Base-by-base conservation (phyloP, 2,113 vertebrate species). In the Xiphorhynchus elegans region DNA sequence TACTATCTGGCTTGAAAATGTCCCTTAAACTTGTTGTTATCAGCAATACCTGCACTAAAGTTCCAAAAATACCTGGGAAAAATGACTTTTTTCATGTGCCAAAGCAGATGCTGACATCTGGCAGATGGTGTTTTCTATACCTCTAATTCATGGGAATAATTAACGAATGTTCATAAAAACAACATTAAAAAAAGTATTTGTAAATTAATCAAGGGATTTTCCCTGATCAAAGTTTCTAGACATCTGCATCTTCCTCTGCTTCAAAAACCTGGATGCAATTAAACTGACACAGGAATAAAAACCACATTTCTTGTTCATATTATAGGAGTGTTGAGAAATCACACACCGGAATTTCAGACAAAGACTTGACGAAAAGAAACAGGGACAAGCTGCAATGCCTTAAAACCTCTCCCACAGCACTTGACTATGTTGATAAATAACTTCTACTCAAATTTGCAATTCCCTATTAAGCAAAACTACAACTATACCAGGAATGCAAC, bases 181-280 rank as follows among this genome's bases (percentile, higher is more conserved):
- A 37, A 35, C 15, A 47, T 67, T 44, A 4, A 58, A 42, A 47
- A 53, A 25, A 31, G 46, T 20, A 46, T 83, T 81, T 63, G 10
- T 58, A 92, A 84, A 89, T 86, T 75, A 84, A 69, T 52, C n/a
- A 70, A 78, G 26, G 24, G 23, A 56, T 77, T 70, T 89, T 33
- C 76, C n/a, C 62, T 46, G 25, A 80, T 58, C 46, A 64, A 75
- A 89, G 44, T 40, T 84, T 62, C 78, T 59, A 79, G 59, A 67
- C 77, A 76, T 79, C 29, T 83, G 31, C 52, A 85, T 17, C 44
- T 76, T 87, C 50, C 26, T 60, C 56, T 62, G 50, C 66, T 87
- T 83, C 7, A 3, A 93, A 93, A 95, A 84, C 24, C 60, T 92
- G 83, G 56, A 93, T 88, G 29, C 59, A 73, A 83, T 95, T 95